phyloP scores from a whole-genome alignment of 2,888 invertebrate genomes.

The Acronicta leporina region DNA sequence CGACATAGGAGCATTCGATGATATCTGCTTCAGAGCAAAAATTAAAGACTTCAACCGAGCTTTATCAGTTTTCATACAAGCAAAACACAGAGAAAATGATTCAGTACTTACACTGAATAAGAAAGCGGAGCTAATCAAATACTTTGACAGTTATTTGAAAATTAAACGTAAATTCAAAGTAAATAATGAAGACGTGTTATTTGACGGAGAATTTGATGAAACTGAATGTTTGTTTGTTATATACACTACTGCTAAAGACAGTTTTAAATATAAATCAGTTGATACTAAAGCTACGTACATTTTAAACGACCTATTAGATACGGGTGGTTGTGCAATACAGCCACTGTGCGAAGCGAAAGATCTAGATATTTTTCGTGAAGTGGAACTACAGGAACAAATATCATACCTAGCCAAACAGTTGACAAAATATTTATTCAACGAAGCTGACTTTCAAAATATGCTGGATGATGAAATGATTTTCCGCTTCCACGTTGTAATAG shows the following conservation, averaged over 20 bases:
- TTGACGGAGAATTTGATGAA: slow-evolving; percentile 18
- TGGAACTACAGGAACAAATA: slow-evolving; percentile 21
- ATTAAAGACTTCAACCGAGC: slow-evolving; percentile 16
- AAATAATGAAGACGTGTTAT: slow-evolving; percentile 16
- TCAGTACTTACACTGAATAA: slow-evolving; percentile 14
- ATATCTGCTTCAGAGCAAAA: slow-evolving; percentile 40
- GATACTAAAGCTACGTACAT: not conserved
- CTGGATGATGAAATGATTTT: slow-evolving; percentile 24
- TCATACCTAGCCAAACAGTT: slow-evolving; percentile 19
- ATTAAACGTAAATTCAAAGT: slow-evolving; percentile 22
- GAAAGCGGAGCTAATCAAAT: slow-evolving; percentile 21
- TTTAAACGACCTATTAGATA: slow-evolving; percentile 27
- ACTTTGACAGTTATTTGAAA: slow-evolving; percentile 31
- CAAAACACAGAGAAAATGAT: slow-evolving; percentile 31
- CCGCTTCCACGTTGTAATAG: slow-evolving; percentile 39
- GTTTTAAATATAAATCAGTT: not conserved
- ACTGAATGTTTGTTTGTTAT: slow-evolving; percentile 33
- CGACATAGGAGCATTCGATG: slow-evolving; percentile 40
- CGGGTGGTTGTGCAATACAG: slow-evolving; percentile 10
- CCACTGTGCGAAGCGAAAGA: slow-evolving; percentile 6
- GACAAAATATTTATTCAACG: slow-evolving; percentile 4
- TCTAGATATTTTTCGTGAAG: slow-evolving; percentile 13
- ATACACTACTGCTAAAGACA: slow-evolving; percentile 36
- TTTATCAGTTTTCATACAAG: slow-evolving; percentile 35
- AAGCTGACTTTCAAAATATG: slow-evolving; percentile 9